A percentile compares a stretch with the other conserved stretches of the same genome.
These are phyloP conservation scores for Bursaphelenchus okinawaensis DNA, from an alignment of 2,888 invertebrate species.

Conservation along the genomic window DNA sequence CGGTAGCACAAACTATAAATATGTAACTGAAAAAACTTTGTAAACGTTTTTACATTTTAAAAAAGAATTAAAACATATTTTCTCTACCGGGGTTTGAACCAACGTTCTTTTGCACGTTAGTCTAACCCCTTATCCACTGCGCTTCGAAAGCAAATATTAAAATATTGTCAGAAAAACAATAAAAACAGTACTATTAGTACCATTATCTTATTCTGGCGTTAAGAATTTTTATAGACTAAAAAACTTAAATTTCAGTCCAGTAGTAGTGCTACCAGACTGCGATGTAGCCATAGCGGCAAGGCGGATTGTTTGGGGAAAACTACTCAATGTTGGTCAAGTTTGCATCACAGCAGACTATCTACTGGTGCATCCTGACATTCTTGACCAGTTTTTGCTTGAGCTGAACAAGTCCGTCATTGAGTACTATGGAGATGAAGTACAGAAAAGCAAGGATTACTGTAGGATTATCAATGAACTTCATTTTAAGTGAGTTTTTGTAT, in stretches of 20 bases:
- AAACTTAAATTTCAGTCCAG: constrained; percentile 72
- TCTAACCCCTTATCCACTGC: neutral
- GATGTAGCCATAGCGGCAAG: constrained; percentile 73
- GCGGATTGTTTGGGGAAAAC: constrained; percentile 89
- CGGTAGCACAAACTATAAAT: too few species aligned
- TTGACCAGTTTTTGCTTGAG: constrained; percentile 28
- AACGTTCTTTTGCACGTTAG: neutral
- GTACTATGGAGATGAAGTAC: constrained; percentile 74
- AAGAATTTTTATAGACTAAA: too few species aligned
- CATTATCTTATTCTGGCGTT: too few species aligned
- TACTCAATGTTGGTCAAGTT: constrained; percentile 67
- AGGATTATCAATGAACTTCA: constrained; percentile 80
- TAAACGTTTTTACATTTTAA: too few species aligned
- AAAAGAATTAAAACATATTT: too few species aligned
- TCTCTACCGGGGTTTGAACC: too few species aligned
- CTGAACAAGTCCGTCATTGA: constrained; percentile 24
- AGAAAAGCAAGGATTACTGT: constrained; percentile 76
- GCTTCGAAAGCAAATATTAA: too few species aligned
- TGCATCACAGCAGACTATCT: constrained; percentile 55
- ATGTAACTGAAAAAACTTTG: too few species aligned
- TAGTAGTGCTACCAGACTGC: constrained; percentile 75
- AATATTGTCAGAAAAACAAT: too few species aligned
- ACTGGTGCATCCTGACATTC: constrained; percentile 29
- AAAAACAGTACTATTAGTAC: too few species aligned
- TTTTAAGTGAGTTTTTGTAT: constrained; percentile 65